phyloP scores from a whole-genome alignment of 2,797 vertebrate genomes.

The Phrynocephalus forsythii region DNA sequence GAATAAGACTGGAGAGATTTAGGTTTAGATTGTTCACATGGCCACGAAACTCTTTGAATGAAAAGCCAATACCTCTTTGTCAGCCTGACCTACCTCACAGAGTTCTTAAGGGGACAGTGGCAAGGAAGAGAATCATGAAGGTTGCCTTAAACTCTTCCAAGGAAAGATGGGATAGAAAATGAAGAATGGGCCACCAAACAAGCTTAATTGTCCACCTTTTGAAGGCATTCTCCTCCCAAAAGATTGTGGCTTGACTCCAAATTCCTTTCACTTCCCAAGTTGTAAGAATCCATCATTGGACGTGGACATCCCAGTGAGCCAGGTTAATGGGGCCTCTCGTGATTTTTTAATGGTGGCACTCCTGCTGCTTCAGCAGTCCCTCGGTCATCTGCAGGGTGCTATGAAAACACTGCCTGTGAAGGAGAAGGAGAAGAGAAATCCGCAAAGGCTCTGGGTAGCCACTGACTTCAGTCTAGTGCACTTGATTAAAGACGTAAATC shows the following conservation, averaged over 20 bases:
- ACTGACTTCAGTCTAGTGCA: slow-evolving; percentile 29
- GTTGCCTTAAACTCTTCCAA: too few relatives aligned
- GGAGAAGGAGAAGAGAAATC: slow-evolving; percentile 27
- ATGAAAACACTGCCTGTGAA: slow-evolving; percentile 1
- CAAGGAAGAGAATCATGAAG: too few relatives aligned
- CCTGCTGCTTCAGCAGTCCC: slow-evolving; percentile 44
- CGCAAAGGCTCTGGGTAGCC: not conserved
- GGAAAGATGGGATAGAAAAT: too few relatives aligned
- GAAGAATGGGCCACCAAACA: too few relatives aligned
- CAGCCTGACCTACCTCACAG: too few relatives aligned
- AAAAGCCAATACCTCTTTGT: too few relatives aligned
- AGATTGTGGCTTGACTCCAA: not conserved
- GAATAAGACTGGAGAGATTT: too few relatives aligned
- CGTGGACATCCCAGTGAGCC: slow-evolving; percentile 8
- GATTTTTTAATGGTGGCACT: slow-evolving; percentile 8
- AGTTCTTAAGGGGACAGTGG: too few relatives aligned
- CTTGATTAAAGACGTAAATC: slow-evolving; percentile 59
- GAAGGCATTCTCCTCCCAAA: not conserved
- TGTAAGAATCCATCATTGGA: not conserved
- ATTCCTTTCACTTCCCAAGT: not conserved
- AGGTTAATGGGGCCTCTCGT: slow-evolving; percentile 36
- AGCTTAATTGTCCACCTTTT: not conserved
- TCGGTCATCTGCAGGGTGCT: slow-evolving; percentile 22
- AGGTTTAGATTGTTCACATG: too few relatives aligned
- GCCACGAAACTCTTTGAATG: too few relatives aligned